Conservation (phyloP, 2,113 vertebrate genomes). For the Panthera uncia region DNA sequence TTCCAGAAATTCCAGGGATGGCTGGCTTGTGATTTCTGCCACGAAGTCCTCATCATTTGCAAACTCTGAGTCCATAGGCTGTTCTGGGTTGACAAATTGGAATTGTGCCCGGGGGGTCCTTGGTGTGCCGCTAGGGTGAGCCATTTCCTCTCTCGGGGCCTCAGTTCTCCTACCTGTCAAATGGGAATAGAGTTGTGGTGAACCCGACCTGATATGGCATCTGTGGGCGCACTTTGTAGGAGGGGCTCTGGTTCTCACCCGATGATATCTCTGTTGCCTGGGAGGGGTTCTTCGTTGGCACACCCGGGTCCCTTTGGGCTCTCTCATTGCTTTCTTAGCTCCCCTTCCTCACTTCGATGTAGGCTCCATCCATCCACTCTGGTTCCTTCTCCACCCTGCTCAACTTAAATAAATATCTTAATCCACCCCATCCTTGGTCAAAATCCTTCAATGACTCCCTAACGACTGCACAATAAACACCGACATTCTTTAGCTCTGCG, state of each 20-base stretch:
- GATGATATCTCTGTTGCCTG: fast-evolving
- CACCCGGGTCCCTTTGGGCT: too few species aligned
- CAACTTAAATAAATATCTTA: background rate
- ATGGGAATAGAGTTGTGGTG: background rate
- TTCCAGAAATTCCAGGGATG: background rate
- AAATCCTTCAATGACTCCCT: background rate
- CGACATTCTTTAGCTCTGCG: background rate
- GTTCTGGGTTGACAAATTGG: background rate
- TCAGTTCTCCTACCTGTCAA: background rate
- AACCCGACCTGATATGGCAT: background rate
- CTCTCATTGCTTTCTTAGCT: background rate
- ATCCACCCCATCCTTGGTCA: background rate
- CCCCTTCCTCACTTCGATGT: fast-evolving
- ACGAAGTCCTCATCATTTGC: background rate
- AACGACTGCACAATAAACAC: too few species aligned
- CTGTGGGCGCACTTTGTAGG: fast-evolving
- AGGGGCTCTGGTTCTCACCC: background rate
- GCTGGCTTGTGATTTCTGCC: background rate
- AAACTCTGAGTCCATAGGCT: background rate
- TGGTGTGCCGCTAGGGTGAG: too few species aligned
- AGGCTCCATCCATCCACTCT: too few species aligned
- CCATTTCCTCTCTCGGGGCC: fast-evolving
- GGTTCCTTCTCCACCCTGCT: too few species aligned
- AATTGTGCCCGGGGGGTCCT: background rate
- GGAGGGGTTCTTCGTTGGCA: fast-evolving